A percentile compares a stretch with the other conserved stretches of the same genome.
phyloP scores from a whole-genome alignment of 1,140 invertebrate species.

The Drosophila ananassae region DNA sequence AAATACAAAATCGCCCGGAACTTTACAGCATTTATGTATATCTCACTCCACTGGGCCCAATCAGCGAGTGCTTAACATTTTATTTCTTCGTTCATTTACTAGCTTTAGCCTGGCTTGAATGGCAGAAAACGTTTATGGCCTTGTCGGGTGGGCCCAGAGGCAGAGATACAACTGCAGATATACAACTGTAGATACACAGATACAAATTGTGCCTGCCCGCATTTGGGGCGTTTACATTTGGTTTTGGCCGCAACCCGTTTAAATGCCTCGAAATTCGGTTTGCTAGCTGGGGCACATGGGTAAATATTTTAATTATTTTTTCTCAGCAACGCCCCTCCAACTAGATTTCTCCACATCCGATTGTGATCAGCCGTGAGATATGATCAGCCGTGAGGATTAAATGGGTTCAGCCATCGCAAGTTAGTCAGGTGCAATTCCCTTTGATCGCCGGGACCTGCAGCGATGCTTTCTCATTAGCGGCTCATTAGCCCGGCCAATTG shows the following conservation, averaged over 20 bases:
- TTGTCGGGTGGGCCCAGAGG: slow-evolving; percentile 56
- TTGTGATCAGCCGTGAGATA: slow-evolving; percentile 4
- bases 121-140: slow-evolving; percentile 56
- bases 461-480: slow-evolving; percentile 76
- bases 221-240: slow-evolving; percentile 71
- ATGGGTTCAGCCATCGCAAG: not conserved
- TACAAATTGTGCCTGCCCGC: slow-evolving; percentile 47
- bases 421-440: not conserved
- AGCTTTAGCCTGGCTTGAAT: slow-evolving; percentile 16
- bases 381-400: not conserved
- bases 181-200: slow-evolving; percentile 17
- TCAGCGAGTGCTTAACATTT: slow-evolving; percentile 43
- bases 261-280: slow-evolving; percentile 45
- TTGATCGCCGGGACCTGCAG: slow-evolving; percentile 33
- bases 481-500: slow-evolving; percentile 66
- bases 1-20: not conserved
- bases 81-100: slow-evolving; percentile 22
- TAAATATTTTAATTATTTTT: slow-evolving; percentile 75
- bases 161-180: slow-evolving; percentile 31
- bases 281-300: slow-evolving; percentile 37
- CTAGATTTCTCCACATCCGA: slow-evolving; percentile 12
- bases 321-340: slow-evolving; percentile 24
- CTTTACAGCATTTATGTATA: slow-evolving; percentile 1
- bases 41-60: slow-evolving; percentile 18
- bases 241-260: slow-evolving; percentile 50